A percentile compares a stretch with the other conserved stretches of the same genome.
These are phyloP conservation scores for Agrotis puta DNA, from an alignment of 2,888 invertebrate species.

Conservation along the genomic window DNA sequence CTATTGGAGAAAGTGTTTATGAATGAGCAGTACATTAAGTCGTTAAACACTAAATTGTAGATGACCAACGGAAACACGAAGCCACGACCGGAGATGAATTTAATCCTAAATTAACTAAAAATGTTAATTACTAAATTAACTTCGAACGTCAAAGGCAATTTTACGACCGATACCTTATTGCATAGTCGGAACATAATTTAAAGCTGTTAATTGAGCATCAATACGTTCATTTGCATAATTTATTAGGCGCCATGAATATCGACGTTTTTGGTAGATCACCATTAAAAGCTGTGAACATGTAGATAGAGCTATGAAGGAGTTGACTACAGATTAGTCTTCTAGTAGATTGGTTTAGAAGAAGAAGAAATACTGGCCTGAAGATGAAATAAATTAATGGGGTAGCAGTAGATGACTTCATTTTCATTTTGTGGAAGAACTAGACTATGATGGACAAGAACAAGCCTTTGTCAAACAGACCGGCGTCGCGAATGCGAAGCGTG, in stretches of 20 bases:
- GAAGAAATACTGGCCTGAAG: not conserved
- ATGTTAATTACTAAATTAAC: conserved; percentile 54
- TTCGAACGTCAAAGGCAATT: conserved; percentile 37
- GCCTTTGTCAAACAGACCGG: too few relatives aligned
- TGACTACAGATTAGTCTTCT: not conserved
- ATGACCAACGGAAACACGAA: conserved; percentile 39
- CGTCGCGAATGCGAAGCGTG: too few relatives aligned
- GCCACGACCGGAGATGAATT: conserved; percentile 42
- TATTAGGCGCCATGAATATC: conserved; percentile 3
- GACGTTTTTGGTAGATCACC: conserved; percentile 8
- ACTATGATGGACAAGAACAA: too few relatives aligned
- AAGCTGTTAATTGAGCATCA: conserved; percentile 47
- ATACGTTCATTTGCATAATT: conserved; percentile 54
- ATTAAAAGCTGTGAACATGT: not conserved
- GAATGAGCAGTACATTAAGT: conserved; percentile 16
- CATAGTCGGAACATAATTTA: conserved; percentile 39
- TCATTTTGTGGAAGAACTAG: too few relatives aligned
- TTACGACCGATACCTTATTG: conserved; percentile 42
- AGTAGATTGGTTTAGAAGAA: not conserved
- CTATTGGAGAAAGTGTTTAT: conserved; percentile 3
- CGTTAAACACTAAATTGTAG: conserved; percentile 35
- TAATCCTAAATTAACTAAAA: conserved; percentile 40
- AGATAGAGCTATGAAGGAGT: rapidly evolving
- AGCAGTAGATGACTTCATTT: too few relatives aligned
- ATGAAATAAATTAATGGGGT: not conserved